These are phyloP conservation scores for Drosophila neotestacea DNA, from an alignment of 2,888 invertebrate genomes.

Conservation along the genomic window DNA sequence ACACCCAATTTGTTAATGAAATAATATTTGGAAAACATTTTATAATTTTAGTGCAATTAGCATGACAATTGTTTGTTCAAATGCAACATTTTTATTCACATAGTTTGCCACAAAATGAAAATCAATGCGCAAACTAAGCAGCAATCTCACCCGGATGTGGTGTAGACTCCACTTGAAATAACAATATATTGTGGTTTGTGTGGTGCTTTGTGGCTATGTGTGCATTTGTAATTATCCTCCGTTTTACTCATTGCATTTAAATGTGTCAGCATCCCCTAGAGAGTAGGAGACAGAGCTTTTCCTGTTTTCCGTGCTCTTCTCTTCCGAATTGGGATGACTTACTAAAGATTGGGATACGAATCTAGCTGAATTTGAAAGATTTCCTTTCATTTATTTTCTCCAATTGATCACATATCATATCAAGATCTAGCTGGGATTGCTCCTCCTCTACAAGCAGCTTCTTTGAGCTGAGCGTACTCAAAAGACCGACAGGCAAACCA, in stretches of 20 bases:
- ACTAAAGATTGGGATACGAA: background rate
- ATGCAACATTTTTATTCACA: constrained; percentile 25
- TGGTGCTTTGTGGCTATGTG: constrained; percentile 22
- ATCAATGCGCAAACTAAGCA: constrained; percentile 43
- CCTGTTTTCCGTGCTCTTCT: background rate
- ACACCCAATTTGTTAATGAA: constrained; percentile 44
- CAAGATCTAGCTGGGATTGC: constrained; percentile 2
- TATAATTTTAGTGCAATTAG: constrained; percentile 62
- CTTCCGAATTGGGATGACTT: background rate
- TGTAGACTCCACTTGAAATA: constrained; percentile 52
- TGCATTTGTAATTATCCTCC: constrained; percentile 56
- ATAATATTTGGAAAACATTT: constrained; percentile 58
- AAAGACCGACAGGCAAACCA: constrained; percentile 7
- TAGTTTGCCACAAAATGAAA: constrained; percentile 24
- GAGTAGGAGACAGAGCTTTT: background rate
- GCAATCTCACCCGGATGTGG: constrained; percentile 48
- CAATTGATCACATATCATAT: constrained; percentile 22
- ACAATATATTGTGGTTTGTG: constrained; percentile 53
- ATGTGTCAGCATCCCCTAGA: constrained; percentile 5
- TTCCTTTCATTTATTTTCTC: constrained; percentile 27
- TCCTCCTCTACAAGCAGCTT: background rate
- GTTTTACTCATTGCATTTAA: constrained; percentile 21
- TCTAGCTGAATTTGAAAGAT: background rate
- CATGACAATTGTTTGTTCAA: constrained; percentile 39
- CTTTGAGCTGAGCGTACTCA: background rate